Base-by-base conservation (phyloP, 2,113 vertebrate species). In the Formicarius rufipectus region DNA sequence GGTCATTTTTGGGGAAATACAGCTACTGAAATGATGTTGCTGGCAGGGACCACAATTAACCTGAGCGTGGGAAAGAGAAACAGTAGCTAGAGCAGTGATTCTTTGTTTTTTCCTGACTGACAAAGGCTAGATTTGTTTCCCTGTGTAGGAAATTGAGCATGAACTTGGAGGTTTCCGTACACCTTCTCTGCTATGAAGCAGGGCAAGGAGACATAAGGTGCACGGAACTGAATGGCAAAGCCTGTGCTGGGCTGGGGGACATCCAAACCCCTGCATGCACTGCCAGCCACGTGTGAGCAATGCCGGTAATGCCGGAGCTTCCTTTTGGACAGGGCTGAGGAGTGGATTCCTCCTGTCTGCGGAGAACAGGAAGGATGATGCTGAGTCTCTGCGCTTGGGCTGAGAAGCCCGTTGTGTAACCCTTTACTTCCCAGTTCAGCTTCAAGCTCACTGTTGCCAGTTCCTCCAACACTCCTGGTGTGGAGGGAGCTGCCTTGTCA, bases 201-300 rank as follows among this genome's bases (percentile, higher is more conserved):
- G 74, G 59, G 62, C 84, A 72, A 10, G 64, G 78, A 87, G 81
- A 16, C 50, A 7, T 14, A 17, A 84, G 66, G 28, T 72, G 52
- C 22, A 6, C 6, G n/a, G 18, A 33, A 33, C 6, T 63, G 64
- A 53, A 24, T 2, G 52, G 47, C 4, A 4, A 84, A 30, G 39
- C 4, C 44, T 50, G 35, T 3, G 6, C 72, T 66, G 68, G 39
- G 60, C 93, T 74, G 85, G 59, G 59, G 78, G 60, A 47, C 6
- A 19, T 64, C 30, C 3, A 1, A 73, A 10, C 71, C 87, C n/a
- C 39, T 33, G 6, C 72, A 8, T 10, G 45, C 0, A 0, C 85
- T 96, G 95, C 88, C 87, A 79, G 84, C 92, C 90, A 95, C 79
- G 90, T 96, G 96, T 94, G 92, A 94, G 90, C 56, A 93, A 63